These are phyloP conservation scores for Quadroppia sp. DNA, from an alignment of 2,888 invertebrate species.

Conservation along the genomic window DNA sequence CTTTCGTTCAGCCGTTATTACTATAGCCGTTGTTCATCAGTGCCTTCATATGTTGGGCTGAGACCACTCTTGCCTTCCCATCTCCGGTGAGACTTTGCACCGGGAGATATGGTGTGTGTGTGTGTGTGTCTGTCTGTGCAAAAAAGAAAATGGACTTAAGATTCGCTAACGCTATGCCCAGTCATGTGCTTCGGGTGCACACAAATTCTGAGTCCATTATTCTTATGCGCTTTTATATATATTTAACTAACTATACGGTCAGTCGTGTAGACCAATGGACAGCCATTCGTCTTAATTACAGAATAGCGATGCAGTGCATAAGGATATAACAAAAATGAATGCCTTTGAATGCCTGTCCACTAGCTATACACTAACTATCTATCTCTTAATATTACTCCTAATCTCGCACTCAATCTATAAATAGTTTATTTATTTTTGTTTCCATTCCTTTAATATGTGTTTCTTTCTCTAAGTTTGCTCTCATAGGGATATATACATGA, in stretches of 20 bases:
- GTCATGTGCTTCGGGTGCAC: not conserved
- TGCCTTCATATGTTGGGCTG: not conserved
- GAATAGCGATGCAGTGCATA: too few species aligned
- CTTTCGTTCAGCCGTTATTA: not conserved
- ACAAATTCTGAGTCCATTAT: not conserved
- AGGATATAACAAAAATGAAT: not conserved
- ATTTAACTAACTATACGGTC: not conserved
- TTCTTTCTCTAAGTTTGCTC: too few species aligned
- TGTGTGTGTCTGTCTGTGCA: too few species aligned
- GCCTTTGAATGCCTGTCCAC: slow-evolving; percentile 8
- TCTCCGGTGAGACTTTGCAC: not conserved
- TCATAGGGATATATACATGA: too few species aligned
- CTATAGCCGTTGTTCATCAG: not conserved
- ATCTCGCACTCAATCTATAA: slow-evolving; percentile 24
- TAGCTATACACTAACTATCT: not conserved
- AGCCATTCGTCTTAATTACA: slow-evolving; percentile 16
- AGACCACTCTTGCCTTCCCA: not conserved
- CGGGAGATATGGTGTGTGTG: too few species aligned
- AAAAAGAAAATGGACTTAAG: not conserved
- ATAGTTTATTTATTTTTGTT: slow-evolving; percentile 31
- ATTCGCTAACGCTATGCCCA: not conserved
- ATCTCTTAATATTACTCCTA: not conserved
- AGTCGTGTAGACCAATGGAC: not conserved
- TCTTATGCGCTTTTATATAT: not conserved
- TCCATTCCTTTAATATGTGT: not conserved